Evolutionary conservation across 2,113 vertebrate species (phyloP), one percentile per base, ranked within the genome.

Genomic region (Burhinus oedicnemus): DNA sequence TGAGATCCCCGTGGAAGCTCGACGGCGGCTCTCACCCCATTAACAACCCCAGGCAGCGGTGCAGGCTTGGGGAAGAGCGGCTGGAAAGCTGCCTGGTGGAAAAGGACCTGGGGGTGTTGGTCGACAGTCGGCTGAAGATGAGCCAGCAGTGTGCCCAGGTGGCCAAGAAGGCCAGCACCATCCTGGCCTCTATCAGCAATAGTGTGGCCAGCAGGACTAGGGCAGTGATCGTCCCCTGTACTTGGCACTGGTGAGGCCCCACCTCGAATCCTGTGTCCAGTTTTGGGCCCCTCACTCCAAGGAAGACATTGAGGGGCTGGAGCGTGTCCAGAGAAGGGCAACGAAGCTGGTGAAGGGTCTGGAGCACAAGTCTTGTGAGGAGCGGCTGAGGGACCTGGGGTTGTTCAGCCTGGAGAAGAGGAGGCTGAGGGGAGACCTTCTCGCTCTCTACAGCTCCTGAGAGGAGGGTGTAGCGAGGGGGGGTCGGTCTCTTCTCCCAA

Each of bases 11-110:
- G 1, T 9, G n/a, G 68, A 30, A 60, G 34, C 32, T 69, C 1
- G 0, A 4, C 0, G 15, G 47, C 1, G 7, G 38, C 18, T 54
- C 54, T 45, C 1, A 1, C 26, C 34, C 34, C 12, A 1, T 60
- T 27, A 38, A 40, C 17, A 13, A 6, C 38, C 27, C 38, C 27
- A 6, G 4, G 27, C 8, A 20, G 44, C 6, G 8, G 26, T 40
- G 8, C 61, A 29, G 36, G 36, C 17, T 64, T n/a, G 17, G 61
- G 38, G 26, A 8, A 40, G 61, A 40, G 61, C 8, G 36, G 61
- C 36, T 62, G 36, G 25, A 55, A 30, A 40, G 36, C 61, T 62
- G 36, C 61, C 17, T 4, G 5, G 17, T 2, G 5, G 61, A 29
- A 19, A 64, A 64, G 61, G 25, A 40, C 38, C 11, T 29, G 9